Evolutionary conservation across 2,888 invertebrate species (phyloP).

Genomic region (Eugnorisma glareosa): DNA sequence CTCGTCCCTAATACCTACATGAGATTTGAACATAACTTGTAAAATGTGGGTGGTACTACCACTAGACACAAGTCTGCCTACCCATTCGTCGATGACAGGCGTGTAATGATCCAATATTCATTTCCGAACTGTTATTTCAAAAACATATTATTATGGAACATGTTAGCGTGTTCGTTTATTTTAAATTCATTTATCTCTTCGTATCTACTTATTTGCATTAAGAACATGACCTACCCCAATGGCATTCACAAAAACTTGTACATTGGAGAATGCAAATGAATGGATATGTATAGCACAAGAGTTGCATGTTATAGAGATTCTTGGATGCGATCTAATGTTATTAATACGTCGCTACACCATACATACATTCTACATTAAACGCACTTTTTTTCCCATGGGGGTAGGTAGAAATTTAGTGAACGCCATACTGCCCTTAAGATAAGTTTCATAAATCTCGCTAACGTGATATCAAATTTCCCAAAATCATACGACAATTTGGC

Average conservation of each 20-base stretch:
- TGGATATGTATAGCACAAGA: neutral
- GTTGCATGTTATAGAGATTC: neutral
- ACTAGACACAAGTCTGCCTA: no score
- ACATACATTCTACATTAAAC: neutral
- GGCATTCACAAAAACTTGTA: neutral
- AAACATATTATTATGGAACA: neutral
- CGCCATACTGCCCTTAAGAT: neutral
- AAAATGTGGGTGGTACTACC: neutral
- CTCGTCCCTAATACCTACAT: neutral
- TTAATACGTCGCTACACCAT: neutral
- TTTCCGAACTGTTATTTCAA: neutral
- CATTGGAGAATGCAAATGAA: neutral
- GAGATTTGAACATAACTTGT: neutral
- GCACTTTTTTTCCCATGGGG: neutral
- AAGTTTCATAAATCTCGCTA: neutral
- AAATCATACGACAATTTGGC: constrained; percentile 1
- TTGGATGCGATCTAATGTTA: neutral
- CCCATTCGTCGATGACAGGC: no score
- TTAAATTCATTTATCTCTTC: constrained; percentile 4
- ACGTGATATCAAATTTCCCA: neutral
- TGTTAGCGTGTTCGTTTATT: constrained; percentile 6
- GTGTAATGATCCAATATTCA: neutral
- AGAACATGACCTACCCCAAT: constrained; percentile 19
- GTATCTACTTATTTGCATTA: neutral
- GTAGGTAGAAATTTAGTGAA: neutral